Percentiles rank a stretch among this genome's conserved stretches.
These are phyloP conservation scores for Heliornis fulica DNA, from an alignment of 2,113 vertebrate genomes.

Conservation along the genomic window DNA sequence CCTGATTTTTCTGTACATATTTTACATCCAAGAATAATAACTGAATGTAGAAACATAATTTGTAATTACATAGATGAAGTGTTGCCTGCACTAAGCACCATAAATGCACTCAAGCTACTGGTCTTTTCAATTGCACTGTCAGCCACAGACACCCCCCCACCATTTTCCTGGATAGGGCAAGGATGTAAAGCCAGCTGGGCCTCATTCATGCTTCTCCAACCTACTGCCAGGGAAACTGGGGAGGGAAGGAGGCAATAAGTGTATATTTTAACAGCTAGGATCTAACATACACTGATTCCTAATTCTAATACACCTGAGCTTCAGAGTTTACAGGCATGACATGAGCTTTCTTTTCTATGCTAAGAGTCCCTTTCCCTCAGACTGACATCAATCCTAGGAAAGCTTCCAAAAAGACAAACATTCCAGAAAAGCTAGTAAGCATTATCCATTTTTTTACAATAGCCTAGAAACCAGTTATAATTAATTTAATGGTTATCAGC, in stretches of 20 bases:
- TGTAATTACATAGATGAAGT: background rate
- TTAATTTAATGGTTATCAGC: background rate
- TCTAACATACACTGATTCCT: background rate
- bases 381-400: background rate
- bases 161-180: background rate
- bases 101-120: background rate
- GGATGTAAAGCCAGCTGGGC: background rate
- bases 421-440: background rate
- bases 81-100: background rate
- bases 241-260: background rate
- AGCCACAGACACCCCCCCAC: background rate
- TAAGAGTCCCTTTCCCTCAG: background rate
- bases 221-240: background rate
- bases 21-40: background rate
- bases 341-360: background rate
- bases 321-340: background rate
- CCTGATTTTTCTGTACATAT: background rate
- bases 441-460: background rate
- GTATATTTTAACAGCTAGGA: rapidly evolving
- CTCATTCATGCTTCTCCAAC: background rate
- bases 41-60: background rate
- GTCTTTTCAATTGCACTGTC: background rate
- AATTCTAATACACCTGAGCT: background rate
- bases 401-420: background rate
- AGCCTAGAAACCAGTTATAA: background rate